Conservation (phyloP, 2,113 vertebrate genomes). For the Haliaeetus leucogaster region DNA sequence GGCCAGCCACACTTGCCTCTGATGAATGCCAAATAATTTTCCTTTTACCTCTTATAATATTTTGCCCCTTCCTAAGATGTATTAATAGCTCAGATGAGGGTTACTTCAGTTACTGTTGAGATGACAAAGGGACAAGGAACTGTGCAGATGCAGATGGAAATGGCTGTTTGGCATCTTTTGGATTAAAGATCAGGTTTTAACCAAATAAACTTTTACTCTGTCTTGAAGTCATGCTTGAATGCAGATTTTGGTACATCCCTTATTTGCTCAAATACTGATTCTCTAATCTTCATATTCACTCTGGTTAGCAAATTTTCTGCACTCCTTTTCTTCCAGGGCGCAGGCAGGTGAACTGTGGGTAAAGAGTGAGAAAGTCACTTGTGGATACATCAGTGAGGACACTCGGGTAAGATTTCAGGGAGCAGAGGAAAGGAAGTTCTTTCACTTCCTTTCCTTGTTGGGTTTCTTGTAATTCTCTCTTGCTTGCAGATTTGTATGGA, state of each 20-base stretch:
- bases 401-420: conserved; percentile 81
- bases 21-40: not conserved
- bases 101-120: not conserved
- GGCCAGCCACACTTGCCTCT: not conserved
- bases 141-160: not conserved
- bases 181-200: not conserved
- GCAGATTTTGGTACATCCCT: not conserved
- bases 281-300: not conserved
- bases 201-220: not conserved
- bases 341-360: conserved; percentile 98
- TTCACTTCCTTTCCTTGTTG: not conserved
- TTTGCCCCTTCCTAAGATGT: not conserved
- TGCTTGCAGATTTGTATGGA: not conserved
- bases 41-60: not conserved
- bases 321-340: conserved; percentile 75
- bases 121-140: not conserved
- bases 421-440: not conserved
- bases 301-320: not conserved
- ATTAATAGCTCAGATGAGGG: not conserved
- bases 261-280: not conserved
- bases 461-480: not conserved
- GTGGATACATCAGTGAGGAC: conserved; percentile 97
- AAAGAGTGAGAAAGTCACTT: conserved; percentile 97
- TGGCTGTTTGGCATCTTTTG: not conserved
- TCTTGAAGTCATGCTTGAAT: not conserved